These are phyloP conservation scores for Phyllopteryx taeniolatus DNA, from an alignment of 2,113 vertebrate species.

Conservation along the genomic window DNA sequence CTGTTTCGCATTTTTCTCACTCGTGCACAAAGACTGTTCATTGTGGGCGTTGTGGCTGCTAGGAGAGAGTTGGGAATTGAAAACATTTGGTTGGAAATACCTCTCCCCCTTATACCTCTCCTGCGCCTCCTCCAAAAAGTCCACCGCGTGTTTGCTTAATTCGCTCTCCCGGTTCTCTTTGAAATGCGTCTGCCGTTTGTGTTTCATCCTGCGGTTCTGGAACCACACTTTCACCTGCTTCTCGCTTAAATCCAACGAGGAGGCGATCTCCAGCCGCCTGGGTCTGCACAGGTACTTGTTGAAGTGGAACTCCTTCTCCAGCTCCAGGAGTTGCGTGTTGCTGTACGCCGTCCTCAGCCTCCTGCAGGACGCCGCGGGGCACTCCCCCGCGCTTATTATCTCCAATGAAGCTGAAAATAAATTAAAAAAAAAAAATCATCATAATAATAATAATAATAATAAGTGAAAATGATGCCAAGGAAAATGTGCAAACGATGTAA, in stretches of 20 bases:
- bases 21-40: conserved; percentile 83
- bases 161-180: conserved; percentile 93
- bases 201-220: conserved; percentile 97
- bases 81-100: conserved; percentile 85
- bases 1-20: conserved; percentile 99
- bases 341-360: conserved; percentile 95
- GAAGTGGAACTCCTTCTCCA: conserved; percentile 99
- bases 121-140: conserved; percentile 79
- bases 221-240: conserved; percentile 99
- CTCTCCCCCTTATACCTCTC: conserved; percentile 83
- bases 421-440: not conserved
- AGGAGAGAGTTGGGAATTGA: conserved; percentile 82
- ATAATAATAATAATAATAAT: not conserved
- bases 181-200: conserved; percentile 94
- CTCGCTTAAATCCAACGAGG: conserved; percentile 92
- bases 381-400: conserved; percentile 73
- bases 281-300: conserved; percentile 98
- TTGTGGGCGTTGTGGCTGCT: conserved; percentile 86
- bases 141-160: conserved; percentile 79
- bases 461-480: not conserved
- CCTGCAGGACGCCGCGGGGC: conserved; percentile 77
- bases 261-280: conserved; percentile 92
- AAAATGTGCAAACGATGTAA: conserved; percentile 27
- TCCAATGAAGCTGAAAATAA: conserved; percentile 82
- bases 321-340: conserved; percentile 96